phyloP scores from a whole-genome alignment of 35 echinoderm and acorn worm species.

The Eucidaris tribuloides region DNA sequence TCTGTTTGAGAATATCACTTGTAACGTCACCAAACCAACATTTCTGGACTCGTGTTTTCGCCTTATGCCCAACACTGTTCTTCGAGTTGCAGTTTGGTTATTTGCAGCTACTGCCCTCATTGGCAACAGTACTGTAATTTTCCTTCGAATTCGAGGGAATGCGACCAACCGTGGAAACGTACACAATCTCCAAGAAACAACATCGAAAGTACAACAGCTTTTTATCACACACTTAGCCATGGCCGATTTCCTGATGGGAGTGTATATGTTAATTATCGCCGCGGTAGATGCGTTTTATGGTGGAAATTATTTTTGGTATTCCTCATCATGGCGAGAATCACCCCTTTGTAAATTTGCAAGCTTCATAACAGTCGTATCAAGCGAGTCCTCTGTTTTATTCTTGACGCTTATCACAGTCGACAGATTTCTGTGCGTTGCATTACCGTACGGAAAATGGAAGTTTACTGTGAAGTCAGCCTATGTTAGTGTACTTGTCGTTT shows the following conservation, averaged over 20 bases:
- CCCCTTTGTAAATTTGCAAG: constrained; percentile 1
- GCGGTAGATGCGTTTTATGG: background rate
- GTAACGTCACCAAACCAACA: background rate
- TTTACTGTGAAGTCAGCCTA: background rate
- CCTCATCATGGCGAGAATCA: background rate
- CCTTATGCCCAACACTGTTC: constrained; percentile 5
- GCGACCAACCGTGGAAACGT: too few relatives aligned
- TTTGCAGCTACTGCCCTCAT: constrained; percentile 47
- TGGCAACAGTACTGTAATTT: constrained; percentile 61
- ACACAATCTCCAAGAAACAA: background rate
- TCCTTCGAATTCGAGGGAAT: constrained; percentile 22
- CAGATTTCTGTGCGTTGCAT: background rate
- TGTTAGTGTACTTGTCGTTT: background rate
- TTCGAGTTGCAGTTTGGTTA: constrained; percentile 43
- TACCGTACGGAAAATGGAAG: background rate
- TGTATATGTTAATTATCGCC: constrained; percentile 19
- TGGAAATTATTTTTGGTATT: background rate
- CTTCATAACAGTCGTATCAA: background rate
- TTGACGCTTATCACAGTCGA: background rate
- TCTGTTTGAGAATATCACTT: background rate
- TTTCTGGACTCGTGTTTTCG: background rate
- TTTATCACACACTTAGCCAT: constrained; percentile 31
- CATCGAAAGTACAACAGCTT: constrained; percentile 24
- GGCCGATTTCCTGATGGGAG: background rate
- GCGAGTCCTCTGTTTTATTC: constrained; percentile 8